Base-by-base conservation (phyloP, 2,113 vertebrate species). In the Benthochromis sp. region DNA sequence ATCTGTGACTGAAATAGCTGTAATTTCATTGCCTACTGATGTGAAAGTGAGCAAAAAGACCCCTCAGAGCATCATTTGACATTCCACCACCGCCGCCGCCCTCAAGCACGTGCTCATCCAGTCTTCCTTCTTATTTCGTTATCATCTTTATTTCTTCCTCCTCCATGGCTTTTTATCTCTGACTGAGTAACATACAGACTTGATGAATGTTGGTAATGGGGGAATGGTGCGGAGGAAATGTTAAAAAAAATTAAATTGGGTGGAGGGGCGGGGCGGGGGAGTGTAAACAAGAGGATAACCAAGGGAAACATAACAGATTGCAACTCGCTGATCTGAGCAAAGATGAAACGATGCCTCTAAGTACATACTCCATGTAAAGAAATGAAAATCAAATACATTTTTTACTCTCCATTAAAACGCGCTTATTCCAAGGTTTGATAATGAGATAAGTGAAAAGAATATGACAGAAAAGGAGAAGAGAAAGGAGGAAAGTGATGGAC, bases 1-100 rank as follows among this genome's bases (percentile, higher is more conserved):
- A 85, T 40, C n/a, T 50, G 55, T 54, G 86, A 86, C 59, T 88
- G 89, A 88, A 88, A 86, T 83, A 84, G 87, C 81, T 71, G 66
- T 84, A 88, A 92, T 92, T 92, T 86, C 31, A 84, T 85, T 89
- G 86, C 85, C 59, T 66, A 83, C 29, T 87, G 91, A 92, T 83
- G 88, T 88, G 85, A 83, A 91, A 89, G 57, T 71, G 88, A 89
- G 24, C 54, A 59, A 59, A 84, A 88, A 82, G 63, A 59, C 36
- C 40, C 88, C 89, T 93, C 16, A 78, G 57, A 93, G 90, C 88
- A 86, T 88, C 84, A 79, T 91, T 84, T 92, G 90, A 94, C 94
- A 93, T 92, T 91, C 89, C 84, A 86, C 84, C 88, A 19, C 78
- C 36, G 12, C 81, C 86, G 57, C 86, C 84, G 14, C 80, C 86